Base-by-base conservation (phyloP, 1,140 invertebrate genomes). In the Vollenhovia emeryi region DNA sequence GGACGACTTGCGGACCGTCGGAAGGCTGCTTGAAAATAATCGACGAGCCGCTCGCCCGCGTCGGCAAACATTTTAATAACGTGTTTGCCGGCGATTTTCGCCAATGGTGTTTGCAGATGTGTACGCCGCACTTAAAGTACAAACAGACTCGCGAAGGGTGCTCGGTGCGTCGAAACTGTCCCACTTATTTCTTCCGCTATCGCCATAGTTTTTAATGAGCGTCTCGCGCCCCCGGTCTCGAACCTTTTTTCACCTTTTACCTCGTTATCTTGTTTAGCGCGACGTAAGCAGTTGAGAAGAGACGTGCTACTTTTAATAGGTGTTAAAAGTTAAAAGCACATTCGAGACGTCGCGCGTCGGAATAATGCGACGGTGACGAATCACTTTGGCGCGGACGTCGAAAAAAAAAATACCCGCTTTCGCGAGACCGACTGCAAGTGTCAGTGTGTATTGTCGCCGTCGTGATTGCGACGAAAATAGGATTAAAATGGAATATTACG, bases 201-300 rank as follows among this genome's bases (percentile, higher is more conserved):
- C 76, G n/a, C 64, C 52, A 84, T 86, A 89, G 84, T 89, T 89
- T 89, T 89, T 89, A 89, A 89, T 86, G 87, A 89, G 73, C 68
- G 55, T 57, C 69, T 60, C 64, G 64, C 68, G 68, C 45, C 6
- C 15, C 43, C 80, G 64, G 45, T 88, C 71, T 60, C 48, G 24
- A 24, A 24, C 18, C 62, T 50, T 60, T 57, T 75, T 84, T 24
- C 43, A 76, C 11, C 69, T 85, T 85, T 76, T 60, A 52, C 11
- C 75, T 89, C 84, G 82, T 89, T 86, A 89, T 86, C 84, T 80
- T 88, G 87, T 87, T 88, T 88, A 87, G 43, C 33, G 86, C 86
- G 64, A 69, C 86, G 80, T 85, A 85, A 87, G 82, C 86, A 75
- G 86, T 84, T 85, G 59, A 85, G 27, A 45, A 62, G 45, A 64